Base-by-base conservation (phyloP, 2,113 vertebrate species). In the Psettodes erumei region DNA sequence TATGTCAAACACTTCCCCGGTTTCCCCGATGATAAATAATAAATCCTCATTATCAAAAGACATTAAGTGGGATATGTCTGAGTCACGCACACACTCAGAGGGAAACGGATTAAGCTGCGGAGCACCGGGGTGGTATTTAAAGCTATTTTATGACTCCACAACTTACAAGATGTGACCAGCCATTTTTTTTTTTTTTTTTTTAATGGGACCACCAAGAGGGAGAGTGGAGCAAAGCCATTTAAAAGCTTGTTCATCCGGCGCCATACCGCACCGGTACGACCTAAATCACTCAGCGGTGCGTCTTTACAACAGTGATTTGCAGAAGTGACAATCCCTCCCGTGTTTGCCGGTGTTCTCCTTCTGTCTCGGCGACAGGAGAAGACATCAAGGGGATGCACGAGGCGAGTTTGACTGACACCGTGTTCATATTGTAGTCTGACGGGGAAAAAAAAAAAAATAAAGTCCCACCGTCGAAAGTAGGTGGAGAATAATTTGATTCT, bases 31-130 rank as follows among this genome's bases (percentile, higher is more conserved):
- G 63, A 74, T 62, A 62, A 66, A 73, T 56, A 74, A 74, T 71
- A 77, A 74, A 80, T 71, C 81, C 61, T 64, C 37, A 51, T 64
- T 56, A 47, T 72, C 37, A 33, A 56, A n/a, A 74, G 80, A 71
- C 65, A 66, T 71, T 70, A 75, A 50, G 55, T 28, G n/a, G 63
- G 53, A 79, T 71, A 55, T 38, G 68, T 67, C 33, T 54, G 28
- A 61, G 65, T 56, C 70, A 71, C 33, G 80, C 76, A 79, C 43
- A 68, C 48, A n/a, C 50, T 73, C 19, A n/a, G 15, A 37, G 60
- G 27, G 27, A 66, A 70, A 77, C 67, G 25, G 32, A 67, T 71
- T 77, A 35, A 66, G 77, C 61, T 51, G 60, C 53, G 60, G 37
- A 62, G 42, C 68, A 54, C 18, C 6, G 30, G 27, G 15, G 25